Conservation (phyloP, 2,888 invertebrate species). For the Aproaerema taeniolella region DNA sequence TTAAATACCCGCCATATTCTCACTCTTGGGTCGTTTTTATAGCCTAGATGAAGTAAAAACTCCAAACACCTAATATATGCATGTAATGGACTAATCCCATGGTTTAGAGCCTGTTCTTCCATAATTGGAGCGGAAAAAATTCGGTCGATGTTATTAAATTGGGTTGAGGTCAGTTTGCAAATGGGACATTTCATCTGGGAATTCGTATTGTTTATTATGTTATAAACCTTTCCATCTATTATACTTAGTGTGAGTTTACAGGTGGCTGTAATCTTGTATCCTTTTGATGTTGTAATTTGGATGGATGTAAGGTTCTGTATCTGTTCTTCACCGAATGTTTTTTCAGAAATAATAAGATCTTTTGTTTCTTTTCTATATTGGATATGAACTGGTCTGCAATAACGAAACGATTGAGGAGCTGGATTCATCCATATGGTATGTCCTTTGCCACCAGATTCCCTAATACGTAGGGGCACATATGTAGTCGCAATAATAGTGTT, state of each 20-base stretch:
- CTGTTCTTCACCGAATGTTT: constrained; percentile 1
- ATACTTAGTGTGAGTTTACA: background rate
- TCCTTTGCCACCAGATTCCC: too few species aligned
- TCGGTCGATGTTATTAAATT: constrained; percentile 7
- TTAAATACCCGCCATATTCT: too few species aligned
- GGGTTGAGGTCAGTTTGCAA: constrained; percentile 1
- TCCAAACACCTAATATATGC: too few species aligned
- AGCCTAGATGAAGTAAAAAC: too few species aligned
- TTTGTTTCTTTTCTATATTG: constrained; percentile 7
- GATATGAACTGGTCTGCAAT: constrained; percentile 5
- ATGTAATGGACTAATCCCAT: too few species aligned
- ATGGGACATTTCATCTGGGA: constrained; percentile 5
- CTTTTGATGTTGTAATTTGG: background rate
- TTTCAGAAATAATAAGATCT: constrained; percentile 1
- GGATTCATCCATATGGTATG: constrained; percentile 1
- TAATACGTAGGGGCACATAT: constrained; percentile 2
- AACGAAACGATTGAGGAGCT: constrained; percentile 3
- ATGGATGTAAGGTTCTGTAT: background rate
- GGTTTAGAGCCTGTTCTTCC: too few species aligned
- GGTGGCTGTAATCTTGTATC: background rate
- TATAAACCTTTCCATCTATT: too few species aligned
- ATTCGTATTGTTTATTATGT: background rate
- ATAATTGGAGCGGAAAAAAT: too few species aligned
- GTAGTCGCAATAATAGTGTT: constrained; percentile 5
- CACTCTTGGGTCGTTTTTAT: too few species aligned